A percentile compares a stretch with the other conserved stretches of the same genome.
Evolutionary conservation across 2,797 vertebrate genomes (phyloP).

Genomic region (Enteromius mattozi): DNA sequence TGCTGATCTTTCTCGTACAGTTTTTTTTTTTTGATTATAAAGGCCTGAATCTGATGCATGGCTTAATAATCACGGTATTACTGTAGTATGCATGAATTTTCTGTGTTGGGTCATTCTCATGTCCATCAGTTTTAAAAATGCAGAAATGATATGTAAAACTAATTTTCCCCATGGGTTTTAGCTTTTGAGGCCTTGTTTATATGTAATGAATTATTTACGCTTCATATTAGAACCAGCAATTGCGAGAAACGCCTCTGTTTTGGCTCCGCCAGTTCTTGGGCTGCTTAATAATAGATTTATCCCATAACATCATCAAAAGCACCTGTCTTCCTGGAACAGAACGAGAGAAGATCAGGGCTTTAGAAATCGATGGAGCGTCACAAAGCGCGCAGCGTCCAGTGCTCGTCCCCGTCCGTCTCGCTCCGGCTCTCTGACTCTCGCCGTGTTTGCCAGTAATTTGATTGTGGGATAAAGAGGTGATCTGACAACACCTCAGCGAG

Average conservation of each 20-base stretch:
- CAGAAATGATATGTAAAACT: not conserved
- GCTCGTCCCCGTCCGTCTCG: not conserved
- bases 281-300: slow-evolving; percentile 42
- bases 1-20: not conserved
- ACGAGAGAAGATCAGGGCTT: slow-evolving; percentile 27
- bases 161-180: not conserved
- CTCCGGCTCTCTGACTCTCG: not conserved
- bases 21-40: too few species aligned
- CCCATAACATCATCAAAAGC: slow-evolving; percentile 45
- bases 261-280: not conserved
- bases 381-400: slow-evolving; percentile 10
- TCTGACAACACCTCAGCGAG: slow-evolving; percentile 82
- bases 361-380: slow-evolving; percentile 26
- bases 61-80: not conserved
- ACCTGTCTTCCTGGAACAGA: slow-evolving; percentile 18
- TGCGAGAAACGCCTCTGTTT: slow-evolving; percentile 16
- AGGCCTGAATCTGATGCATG: not conserved
- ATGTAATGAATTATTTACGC: slow-evolving; percentile 19
- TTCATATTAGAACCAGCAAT: slow-evolving; percentile 7
- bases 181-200: slow-evolving; percentile 13
- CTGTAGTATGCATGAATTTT: not conserved
- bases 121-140: not conserved
- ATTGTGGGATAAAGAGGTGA: slow-evolving; percentile 87
- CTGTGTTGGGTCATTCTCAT: not conserved
- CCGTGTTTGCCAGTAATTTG: slow-evolving; percentile 79